phyloP scores from a whole-genome alignment of 2,797 vertebrate species.

The Sternotherus odoratus region DNA sequence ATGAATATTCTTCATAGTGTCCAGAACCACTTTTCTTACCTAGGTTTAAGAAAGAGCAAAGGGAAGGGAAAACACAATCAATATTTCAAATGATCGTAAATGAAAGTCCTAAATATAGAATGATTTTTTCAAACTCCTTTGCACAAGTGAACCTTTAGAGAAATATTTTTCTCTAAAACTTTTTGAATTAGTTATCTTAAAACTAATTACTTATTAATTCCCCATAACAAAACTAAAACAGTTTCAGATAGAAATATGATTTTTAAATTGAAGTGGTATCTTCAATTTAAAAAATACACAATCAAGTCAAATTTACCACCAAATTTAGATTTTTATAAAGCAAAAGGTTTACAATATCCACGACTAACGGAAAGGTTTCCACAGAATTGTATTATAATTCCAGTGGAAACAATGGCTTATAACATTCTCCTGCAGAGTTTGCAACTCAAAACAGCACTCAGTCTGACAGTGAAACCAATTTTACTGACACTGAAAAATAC shows the following conservation, averaged over 20 bases:
- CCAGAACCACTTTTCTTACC: conserved; percentile 96
- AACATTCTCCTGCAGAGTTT: background rate
- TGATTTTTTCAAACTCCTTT: background rate
- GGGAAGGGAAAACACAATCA: background rate
- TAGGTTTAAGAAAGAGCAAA: conserved; percentile 68
- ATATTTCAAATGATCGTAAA: background rate
- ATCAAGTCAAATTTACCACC: background rate
- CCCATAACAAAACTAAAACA: background rate
- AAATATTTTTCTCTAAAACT: background rate
- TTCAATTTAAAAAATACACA: background rate
- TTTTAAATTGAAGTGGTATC: background rate
- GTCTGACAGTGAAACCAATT: background rate
- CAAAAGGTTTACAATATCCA: background rate
- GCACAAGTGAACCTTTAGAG: background rate
- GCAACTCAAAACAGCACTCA: background rate
- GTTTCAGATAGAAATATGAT: background rate
- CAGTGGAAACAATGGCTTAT: background rate
- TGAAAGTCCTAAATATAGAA: background rate
- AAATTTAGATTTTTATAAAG: background rate
- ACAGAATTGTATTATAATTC: background rate
- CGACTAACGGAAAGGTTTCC: background rate
- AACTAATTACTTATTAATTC: background rate
- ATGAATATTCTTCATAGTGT: conserved; percentile 99
- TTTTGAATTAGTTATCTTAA: background rate
- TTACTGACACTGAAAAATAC: background rate